phyloP scores from a whole-genome alignment of 1,140 invertebrate species.

The Drosophila pallidifrons region DNA sequence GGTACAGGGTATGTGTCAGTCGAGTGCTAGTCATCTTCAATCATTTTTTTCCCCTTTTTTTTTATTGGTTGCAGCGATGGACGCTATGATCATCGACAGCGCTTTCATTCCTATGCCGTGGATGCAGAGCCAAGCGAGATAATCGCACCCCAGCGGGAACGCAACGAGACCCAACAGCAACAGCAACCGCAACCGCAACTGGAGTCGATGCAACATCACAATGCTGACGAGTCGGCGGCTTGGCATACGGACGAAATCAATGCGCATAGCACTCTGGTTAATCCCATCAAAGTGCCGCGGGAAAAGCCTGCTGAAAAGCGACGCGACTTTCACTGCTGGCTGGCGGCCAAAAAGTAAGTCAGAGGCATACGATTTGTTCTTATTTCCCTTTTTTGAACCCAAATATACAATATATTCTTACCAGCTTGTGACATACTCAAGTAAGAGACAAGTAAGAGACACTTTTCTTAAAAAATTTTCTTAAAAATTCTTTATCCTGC shows the following conservation, averaged over 20 bases:
- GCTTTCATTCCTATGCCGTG: slow-evolving; percentile 32
- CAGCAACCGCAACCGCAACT: not conserved
- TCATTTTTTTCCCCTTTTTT: no score
- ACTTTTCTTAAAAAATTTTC: no score
- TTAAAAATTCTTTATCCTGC: no score
- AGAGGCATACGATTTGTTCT: not conserved
- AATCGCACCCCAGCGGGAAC: not conserved
- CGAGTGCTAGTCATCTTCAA: no score
- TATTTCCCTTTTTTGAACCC: no score
- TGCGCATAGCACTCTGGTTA: slow-evolving; percentile 31
- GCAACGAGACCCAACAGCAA: not conserved
- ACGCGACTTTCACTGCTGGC: slow-evolving; percentile 18
- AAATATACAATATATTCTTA: no score
- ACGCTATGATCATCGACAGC: slow-evolving; percentile 34
- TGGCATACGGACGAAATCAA: slow-evolving; percentile 24
- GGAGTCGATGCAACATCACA: not conserved
- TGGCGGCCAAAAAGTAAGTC: slow-evolving; percentile 41
- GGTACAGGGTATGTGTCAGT: not conserved
- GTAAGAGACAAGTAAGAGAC: no score
- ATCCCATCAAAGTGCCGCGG: no score
- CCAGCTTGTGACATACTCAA: no score
- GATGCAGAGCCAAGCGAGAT: not conserved
- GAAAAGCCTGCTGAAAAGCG: not conserved
- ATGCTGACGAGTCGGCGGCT: not conserved
- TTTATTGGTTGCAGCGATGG: slow-evolving; percentile 11